These are phyloP conservation scores for Danionella cerebrum DNA, from an alignment of 2,113 vertebrate genomes.

Conservation along the genomic window DNA sequence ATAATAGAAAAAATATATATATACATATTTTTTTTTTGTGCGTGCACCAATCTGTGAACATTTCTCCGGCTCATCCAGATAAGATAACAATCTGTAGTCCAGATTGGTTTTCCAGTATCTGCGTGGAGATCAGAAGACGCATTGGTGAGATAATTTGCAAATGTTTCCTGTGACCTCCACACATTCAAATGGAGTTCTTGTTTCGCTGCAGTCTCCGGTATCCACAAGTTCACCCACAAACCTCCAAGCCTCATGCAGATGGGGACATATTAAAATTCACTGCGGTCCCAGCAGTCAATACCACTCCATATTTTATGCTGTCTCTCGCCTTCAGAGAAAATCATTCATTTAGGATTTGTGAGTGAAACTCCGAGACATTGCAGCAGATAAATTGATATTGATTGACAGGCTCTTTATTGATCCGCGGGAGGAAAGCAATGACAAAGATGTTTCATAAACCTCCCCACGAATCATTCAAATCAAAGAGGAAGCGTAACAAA, in stretches of 20 bases:
- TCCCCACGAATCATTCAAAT: not conserved
- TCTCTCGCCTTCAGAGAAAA: constrained; percentile 8
- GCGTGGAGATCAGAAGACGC: constrained; percentile 60
- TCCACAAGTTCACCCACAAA: constrained; percentile 54
- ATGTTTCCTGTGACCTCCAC: constrained; percentile 72
- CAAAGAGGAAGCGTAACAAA: not conserved
- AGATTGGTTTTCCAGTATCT: constrained; percentile 71
- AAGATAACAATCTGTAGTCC: constrained; percentile 68
- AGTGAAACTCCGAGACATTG: not conserved
- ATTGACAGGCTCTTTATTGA: constrained; percentile 1
- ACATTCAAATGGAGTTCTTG: constrained; percentile 69
- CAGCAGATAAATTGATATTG: not conserved
- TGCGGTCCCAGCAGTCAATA: constrained; percentile 8
- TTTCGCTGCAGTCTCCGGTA: constrained; percentile 57
- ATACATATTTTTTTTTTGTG: not conserved
- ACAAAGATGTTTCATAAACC: not conserved
- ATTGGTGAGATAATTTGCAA: constrained; percentile 70
- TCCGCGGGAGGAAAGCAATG: not conserved
- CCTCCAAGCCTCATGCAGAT: constrained; percentile 37
- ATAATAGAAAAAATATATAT: not conserved
- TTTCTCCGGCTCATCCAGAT: constrained; percentile 40
- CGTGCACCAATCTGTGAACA: constrained; percentile 3
- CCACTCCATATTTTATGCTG: constrained; percentile 2
- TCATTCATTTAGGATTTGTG: not conserved
- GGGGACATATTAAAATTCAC: constrained; percentile 56